Evolutionary conservation across 2,888 invertebrate species (phyloP).

Genomic region (Acleris holmiana): DNA sequence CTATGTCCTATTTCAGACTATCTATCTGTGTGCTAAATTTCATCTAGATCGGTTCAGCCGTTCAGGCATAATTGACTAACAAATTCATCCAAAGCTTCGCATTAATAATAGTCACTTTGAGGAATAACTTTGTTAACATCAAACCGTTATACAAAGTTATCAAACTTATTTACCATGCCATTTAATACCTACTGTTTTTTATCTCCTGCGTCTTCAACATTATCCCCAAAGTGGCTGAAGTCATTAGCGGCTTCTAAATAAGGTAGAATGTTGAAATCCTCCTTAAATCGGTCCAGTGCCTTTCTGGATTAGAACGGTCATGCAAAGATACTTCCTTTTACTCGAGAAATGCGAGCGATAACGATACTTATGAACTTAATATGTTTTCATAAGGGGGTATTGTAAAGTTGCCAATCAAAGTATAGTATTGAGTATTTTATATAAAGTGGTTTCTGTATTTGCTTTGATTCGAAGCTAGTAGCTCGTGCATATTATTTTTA

Average conservation of each 20-base stretch:
- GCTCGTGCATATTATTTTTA: no score
- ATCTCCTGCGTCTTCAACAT: slow-evolving; percentile 1
- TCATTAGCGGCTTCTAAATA: slow-evolving; percentile 5
- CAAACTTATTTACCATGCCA: no score
- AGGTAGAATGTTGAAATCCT: slow-evolving; percentile 14
- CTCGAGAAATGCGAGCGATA: slow-evolving; percentile 12
- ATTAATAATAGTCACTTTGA: no score
- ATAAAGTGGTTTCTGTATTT: background rate
- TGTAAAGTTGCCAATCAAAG: background rate
- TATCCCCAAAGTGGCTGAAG: background rate
- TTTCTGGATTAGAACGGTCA: slow-evolving; percentile 32
- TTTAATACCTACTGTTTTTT: background rate
- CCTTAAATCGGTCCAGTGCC: slow-evolving; percentile 24
- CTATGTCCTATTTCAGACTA: no score
- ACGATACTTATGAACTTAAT: slow-evolving; percentile 9
- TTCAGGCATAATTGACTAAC: no score
- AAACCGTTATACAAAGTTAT: no score
- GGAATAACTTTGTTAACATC: no score
- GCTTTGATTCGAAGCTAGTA: no score
- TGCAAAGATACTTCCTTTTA: slow-evolving; percentile 24
- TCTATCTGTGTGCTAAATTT: no score
- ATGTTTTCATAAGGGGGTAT: slow-evolving; percentile 2
- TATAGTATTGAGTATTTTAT: background rate
- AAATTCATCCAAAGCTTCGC: no score
- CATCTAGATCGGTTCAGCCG: no score